Conservation (phyloP, 1,140 invertebrate genomes). For the Caerostris darwini region DNA sequence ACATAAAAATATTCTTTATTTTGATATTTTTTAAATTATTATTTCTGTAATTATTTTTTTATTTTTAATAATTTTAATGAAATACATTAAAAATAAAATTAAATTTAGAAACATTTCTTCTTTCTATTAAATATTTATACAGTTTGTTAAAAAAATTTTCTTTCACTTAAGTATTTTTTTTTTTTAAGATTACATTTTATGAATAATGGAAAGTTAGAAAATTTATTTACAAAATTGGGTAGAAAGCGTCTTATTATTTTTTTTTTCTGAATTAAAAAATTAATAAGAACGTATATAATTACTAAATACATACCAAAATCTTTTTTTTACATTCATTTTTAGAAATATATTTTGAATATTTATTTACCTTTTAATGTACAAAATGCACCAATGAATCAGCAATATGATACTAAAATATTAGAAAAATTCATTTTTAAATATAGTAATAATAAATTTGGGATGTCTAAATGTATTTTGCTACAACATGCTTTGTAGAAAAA, state of each 20-base stretch:
- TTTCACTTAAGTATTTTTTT: not conserved
- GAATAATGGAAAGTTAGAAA: not conserved
- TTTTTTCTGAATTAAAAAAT: not conserved
- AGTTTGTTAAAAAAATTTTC: not conserved
- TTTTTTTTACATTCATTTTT: not conserved
- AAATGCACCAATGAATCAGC: constrained; percentile 73
- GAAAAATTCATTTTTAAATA: not conserved
- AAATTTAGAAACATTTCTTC: no score
- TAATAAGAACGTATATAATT: not conserved
- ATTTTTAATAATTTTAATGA: no score
- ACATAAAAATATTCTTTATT: no score
- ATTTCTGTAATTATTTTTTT: no score
- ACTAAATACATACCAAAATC: not conserved
- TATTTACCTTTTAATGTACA: constrained; percentile 47
- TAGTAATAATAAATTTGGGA: not conserved
- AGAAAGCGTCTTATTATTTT: not conserved
- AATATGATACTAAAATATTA: constrained; percentile 29
- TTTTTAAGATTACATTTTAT: not conserved
- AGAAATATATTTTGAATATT: constrained; percentile 60
- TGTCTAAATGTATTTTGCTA: not conserved
- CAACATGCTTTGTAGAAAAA: not conserved
- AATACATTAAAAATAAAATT: no score
- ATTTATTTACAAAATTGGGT: not conserved
- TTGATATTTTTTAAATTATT: no score
- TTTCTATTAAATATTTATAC: not conserved